These are phyloP conservation scores for Aptenodytes forsteri DNA, from an alignment of 2,113 vertebrate species.

Conservation along the genomic window DNA sequence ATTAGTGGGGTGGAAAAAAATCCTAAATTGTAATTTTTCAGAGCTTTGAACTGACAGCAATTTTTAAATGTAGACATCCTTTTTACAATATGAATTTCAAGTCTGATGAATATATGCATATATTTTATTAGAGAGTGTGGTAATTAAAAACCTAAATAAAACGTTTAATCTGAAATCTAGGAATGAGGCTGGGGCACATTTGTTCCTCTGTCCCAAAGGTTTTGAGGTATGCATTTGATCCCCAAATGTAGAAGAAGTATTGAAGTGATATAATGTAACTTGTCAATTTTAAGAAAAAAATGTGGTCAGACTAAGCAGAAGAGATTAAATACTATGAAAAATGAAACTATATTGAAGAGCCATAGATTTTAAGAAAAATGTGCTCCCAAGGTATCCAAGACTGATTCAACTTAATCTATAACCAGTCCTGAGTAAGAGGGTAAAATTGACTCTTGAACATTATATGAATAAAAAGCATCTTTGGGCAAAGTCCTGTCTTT, in stretches of 20 bases:
- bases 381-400: background rate
- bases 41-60: background rate
- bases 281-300: background rate
- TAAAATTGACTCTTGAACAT: background rate
- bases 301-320: background rate
- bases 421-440: background rate
- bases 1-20: background rate
- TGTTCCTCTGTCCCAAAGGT: background rate
- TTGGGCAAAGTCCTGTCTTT: background rate
- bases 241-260: background rate
- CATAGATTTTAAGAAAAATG: background rate
- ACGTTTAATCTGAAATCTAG: background rate
- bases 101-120: background rate
- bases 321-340: constrained; percentile 8
- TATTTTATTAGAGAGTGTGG: background rate
- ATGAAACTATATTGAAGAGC: background rate
- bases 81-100: background rate
- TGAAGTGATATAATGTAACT: background rate
- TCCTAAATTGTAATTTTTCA: background rate
- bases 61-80: background rate
- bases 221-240: background rate
- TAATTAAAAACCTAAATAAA: background rate
- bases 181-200: background rate
- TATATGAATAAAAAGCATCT: background rate
- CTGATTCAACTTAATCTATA: background rate